Evolutionary conservation across 2,888 invertebrate species (phyloP), one percentile per base, ranked within the genome.

Genomic region (Xestia sexstrigata): DNA sequence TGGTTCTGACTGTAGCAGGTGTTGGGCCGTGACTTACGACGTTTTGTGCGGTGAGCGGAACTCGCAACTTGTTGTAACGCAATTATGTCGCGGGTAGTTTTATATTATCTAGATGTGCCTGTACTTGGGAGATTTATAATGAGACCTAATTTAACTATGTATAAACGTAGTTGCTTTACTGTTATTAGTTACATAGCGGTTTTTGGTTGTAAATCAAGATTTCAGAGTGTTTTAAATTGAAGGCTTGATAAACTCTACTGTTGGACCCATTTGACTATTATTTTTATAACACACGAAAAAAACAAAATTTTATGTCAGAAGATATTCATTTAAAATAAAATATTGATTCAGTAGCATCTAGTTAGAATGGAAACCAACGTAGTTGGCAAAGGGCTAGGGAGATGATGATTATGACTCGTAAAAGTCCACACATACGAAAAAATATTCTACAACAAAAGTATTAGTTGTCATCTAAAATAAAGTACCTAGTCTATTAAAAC

Each of bases 1-100:
- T 94, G 95, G 94, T 95, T 93, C 87, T 88, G 93, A 94, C 92
- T 92, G 93, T 91, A 93, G 92, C 95, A 96, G 95, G 95, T 96
- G 96, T 89, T 89, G 90, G 88, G 90, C 88, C 85, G 91, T 93
- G 94, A 94, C 93, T 94, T 93, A 94, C 92, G 90, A 87, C 85
- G 89, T 92, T 91, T 85, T 79, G 82, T 82, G 85, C 83, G 84
- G 87, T 84, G 85, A 88, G 78, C 86, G 70, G 45, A 79, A 81
- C 79, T 87, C 82, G 20, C 74, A 78, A 84, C 85, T 88, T 84
- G 85, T 80, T 79, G 84, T 87, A 83, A 85, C 79, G 68, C 74
- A 71, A 87, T 86, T 87, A 86, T 81, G 85, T 86, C 86, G 81
- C 76, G 82, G 73, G 82, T 86, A 88, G 79, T 87, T 88, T 87